phyloP scores from a whole-genome alignment of 2,113 vertebrate species.

The Neopipo cinnamomea region DNA sequence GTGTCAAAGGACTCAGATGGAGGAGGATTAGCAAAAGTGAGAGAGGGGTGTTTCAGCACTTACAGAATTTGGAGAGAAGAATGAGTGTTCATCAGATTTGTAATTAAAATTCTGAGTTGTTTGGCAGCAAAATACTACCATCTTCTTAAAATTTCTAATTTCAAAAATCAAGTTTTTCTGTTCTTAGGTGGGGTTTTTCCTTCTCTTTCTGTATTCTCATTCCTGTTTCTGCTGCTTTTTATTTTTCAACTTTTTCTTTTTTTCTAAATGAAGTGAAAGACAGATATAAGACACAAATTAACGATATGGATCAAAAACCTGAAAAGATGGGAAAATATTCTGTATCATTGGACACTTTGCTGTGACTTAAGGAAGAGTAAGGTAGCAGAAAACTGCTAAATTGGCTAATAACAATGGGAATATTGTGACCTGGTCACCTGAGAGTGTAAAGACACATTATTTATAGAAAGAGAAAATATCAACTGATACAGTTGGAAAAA shows the following conservation, averaged over 20 bases:
- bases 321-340: not conserved
- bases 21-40: constrained; percentile 33
- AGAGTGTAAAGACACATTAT: fast-evolving
- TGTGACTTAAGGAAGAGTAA: not conserved
- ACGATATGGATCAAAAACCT: not conserved
- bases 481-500: not conserved
- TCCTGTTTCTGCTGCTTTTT: not conserved
- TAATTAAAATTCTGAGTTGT: not conserved
- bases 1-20: constrained; percentile 9
- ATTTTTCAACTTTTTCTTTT: not conserved
- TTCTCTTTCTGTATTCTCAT: not conserved
- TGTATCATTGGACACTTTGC: not conserved
- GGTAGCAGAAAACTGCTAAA: not conserved
- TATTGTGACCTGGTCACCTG: fast-evolving
- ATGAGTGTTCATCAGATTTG: not conserved
- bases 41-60: not conserved
- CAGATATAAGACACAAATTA: not conserved
- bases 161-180: not conserved
- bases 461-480: not conserved
- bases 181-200: not conserved
- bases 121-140: not conserved
- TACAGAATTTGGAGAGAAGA: not conserved
- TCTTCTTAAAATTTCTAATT: not conserved
- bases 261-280: not conserved
- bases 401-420: not conserved